A percentile compares a stretch with the other conserved stretches of the same genome.
These are phyloP conservation scores for Stigmatopora argus DNA, from an alignment of 2,113 vertebrate species.

Conservation along the genomic window DNA sequence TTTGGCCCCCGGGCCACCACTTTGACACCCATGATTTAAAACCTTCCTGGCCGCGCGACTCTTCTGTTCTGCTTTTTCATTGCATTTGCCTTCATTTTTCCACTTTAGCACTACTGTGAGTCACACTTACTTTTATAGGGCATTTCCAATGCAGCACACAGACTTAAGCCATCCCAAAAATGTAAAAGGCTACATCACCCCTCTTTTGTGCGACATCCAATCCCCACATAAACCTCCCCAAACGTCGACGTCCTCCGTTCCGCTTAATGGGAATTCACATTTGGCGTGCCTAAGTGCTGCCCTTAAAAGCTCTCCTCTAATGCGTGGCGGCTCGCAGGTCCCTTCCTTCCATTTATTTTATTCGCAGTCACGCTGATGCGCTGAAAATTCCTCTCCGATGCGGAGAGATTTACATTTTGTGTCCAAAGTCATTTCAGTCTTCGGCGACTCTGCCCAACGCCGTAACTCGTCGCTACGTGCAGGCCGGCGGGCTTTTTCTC, in stretches of 20 bases:
- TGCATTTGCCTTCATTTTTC: conserved; percentile 10
- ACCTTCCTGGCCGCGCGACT: not conserved
- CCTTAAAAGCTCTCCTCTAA: conserved; percentile 26
- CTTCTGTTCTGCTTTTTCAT: conserved; percentile 1
- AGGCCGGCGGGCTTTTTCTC: not conserved
- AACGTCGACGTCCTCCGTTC: conserved; percentile 22
- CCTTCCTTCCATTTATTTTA: conserved; percentile 28
- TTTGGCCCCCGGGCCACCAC: too few relatives aligned
- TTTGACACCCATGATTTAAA: too few relatives aligned
- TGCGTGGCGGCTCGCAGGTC: conserved; percentile 23
- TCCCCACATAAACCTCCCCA: conserved; percentile 12
- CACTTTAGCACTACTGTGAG: conserved; percentile 9
- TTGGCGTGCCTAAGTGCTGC: conserved; percentile 33
- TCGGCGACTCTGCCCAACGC: conserved; percentile 18
- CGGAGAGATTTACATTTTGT: conserved; percentile 30
- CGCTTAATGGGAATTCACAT: conserved; percentile 49
- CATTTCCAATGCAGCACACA: conserved; percentile 28
- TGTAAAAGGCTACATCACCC: conserved; percentile 11
- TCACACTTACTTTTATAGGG: conserved; percentile 27
- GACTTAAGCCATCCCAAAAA: conserved; percentile 17
- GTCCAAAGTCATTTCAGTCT: conserved; percentile 37
- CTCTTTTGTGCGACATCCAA: conserved; percentile 20
- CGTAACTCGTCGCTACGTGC: not conserved
- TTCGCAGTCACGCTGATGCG: conserved; percentile 25
- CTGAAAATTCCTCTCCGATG: conserved; percentile 22